Conservation (phyloP, 1,140 invertebrate genomes). For the Pollicipes pollicipes region DNA sequence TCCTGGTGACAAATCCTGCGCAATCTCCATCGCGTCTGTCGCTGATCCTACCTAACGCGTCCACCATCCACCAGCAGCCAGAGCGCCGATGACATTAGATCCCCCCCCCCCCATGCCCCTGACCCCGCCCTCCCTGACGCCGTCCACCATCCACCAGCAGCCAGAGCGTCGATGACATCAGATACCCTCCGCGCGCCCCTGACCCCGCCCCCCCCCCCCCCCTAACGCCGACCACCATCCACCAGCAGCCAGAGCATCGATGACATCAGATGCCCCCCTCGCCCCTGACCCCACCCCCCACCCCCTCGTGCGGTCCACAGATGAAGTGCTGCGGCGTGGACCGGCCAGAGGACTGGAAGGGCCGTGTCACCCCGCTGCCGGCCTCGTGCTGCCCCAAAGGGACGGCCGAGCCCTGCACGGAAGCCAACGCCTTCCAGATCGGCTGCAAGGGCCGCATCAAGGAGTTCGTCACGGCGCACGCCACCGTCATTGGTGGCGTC, state of each 20-base stretch:
- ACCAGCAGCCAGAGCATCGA: too few species aligned
- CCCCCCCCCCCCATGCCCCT: neutral
- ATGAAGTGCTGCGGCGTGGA: slow-evolving; percentile 67
- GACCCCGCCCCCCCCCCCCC: slow-evolving; percentile 8
- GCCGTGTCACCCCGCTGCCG: neutral
- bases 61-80: too few species aligned
- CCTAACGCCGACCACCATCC: too few species aligned
- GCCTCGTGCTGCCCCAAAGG: neutral
- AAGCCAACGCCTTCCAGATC: slow-evolving; percentile 42
- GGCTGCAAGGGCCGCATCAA: slow-evolving; percentile 52
- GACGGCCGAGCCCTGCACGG: slow-evolving; percentile 24
- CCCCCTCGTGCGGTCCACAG: slow-evolving; percentile 33
- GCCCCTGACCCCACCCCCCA: slow-evolving; percentile 7
- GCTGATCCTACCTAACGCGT: too few species aligned
- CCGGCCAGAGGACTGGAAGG: slow-evolving; percentile 47
- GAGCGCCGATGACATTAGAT: neutral
- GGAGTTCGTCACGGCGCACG: slow-evolving; percentile 52
- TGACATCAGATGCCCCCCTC: neutral
- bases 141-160: too few species aligned
- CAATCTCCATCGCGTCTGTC: too few species aligned
- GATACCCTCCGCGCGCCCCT: neutral
- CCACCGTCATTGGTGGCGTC: slow-evolving; percentile 53
- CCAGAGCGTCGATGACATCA: too few species aligned
- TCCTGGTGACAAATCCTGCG: too few species aligned
- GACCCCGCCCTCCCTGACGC: too few species aligned